Evolutionary conservation across 2,888 invertebrate genomes (phyloP), one percentile per base, ranked within the genome.

Genomic region (Leptopilina myrica): DNA sequence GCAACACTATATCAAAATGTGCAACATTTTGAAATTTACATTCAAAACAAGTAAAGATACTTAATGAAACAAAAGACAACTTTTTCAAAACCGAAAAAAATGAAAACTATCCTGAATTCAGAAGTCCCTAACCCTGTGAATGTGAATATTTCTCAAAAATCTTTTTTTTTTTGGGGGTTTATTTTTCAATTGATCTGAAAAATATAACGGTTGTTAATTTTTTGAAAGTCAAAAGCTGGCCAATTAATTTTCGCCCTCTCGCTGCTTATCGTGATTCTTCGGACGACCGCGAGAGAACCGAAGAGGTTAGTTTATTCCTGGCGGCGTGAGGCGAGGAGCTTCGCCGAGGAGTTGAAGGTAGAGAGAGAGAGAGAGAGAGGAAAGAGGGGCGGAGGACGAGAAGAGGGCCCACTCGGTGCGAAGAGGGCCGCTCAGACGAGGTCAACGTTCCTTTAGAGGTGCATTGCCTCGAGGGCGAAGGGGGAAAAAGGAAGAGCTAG

Each of bases 361-460:
- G 49, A 78, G 65, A 59, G 65, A 62, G n/a, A 46, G 33, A 76
- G 79, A 64, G 76, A 33, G 33, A 33, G 33, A 3, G 33, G 67
- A 64, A 12, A 56, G 76, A 73, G 62, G 80, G 80, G 64, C 79
- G 79, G 81, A 81, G 82, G 82, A 78, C 78, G 80, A 80, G 79
- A 85, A 83, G 83, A 81, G 73, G 73, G 40, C 73, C 73, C 73
- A 73, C 73, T 73, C 56, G 33, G 73, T 73, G 73, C 73, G 56
- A 73, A 73, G 73, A 73, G 73, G 56, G 56, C 56, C 33, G 73
- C 73, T 53, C 73, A 83, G 80, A 76, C 81, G 87, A 82, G 88
- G 87, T 90, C 91, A 91, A 90, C 90, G 84, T 90, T 83, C 87
- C 90, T 85, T 83, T 80, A 79, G 88, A 86, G 87, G 91, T 91